Conservation (phyloP, 2,797 vertebrate genomes). For the Sebastes diaconus region DNA sequence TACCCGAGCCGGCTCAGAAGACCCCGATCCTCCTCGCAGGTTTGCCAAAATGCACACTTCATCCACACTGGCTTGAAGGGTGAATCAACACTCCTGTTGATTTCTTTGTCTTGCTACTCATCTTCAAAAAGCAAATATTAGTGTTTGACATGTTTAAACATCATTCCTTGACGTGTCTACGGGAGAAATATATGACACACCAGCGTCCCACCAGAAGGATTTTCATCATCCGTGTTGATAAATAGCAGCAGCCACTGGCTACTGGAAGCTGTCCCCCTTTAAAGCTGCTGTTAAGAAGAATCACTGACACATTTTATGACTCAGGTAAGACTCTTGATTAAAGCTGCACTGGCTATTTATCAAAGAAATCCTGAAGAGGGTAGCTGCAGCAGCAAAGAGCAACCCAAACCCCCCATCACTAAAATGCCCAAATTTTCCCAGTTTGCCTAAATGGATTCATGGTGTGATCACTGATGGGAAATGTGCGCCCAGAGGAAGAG, state of each 20-base stretch:
- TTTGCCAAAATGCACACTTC: not conserved
- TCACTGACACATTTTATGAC: slow-evolving; percentile 2
- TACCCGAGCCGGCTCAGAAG: slow-evolving; percentile 1
- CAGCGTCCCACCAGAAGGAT: not conserved
- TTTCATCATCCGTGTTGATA: not conserved
- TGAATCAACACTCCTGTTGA: not conserved
- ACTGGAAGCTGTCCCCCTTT: not conserved
- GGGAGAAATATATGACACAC: not conserved
- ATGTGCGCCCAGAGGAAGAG: not conserved
- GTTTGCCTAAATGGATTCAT: not conserved
- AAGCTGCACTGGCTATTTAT: not conserved
- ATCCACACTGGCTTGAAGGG: not conserved
- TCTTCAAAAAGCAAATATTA: not conserved
- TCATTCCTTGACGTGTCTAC: not conserved
- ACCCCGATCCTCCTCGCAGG: not conserved
- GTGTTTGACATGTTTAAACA: not conserved
- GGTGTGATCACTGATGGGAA: not conserved
- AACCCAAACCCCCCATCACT: not conserved
- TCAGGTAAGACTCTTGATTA: slow-evolving; percentile 4
- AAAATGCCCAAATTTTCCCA: not conserved
- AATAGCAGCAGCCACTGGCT: not conserved
- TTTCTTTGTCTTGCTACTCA: not conserved
- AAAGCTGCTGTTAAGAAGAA: slow-evolving; percentile 3
- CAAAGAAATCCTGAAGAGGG: not conserved
- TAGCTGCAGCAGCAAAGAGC: not conserved